Percentiles rank a stretch among this genome's conserved stretches.
phyloP scores from a whole-genome alignment of 2,113 vertebrate genomes.

The Rhinolophus ferrumequinum region DNA sequence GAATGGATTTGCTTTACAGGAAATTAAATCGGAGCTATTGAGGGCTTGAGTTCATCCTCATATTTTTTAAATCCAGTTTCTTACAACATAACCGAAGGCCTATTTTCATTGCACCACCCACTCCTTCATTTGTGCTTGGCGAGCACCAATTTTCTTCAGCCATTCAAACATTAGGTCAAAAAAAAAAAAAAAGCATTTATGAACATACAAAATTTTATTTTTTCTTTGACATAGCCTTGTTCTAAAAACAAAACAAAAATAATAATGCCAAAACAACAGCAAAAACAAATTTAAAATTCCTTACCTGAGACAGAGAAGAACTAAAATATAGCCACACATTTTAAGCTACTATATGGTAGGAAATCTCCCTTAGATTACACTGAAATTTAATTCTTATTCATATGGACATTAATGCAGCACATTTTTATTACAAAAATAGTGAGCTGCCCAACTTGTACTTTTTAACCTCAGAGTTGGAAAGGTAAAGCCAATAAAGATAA shows the following conservation, averaged over 20 bases:
- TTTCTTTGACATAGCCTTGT: not conserved
- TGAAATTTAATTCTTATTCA: not conserved
- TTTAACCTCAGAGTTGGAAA: slow-evolving; percentile 48
- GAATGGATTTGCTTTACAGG: slow-evolving; percentile 54
- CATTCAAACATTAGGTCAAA: not conserved
- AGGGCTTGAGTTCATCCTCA: slow-evolving; percentile 21
- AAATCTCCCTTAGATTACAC: not conserved
- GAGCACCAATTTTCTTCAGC: not conserved
- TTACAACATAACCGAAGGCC: not conserved
- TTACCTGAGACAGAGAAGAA: not conserved
- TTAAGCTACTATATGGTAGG: not conserved
- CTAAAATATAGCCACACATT: not conserved
- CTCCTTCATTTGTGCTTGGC: not conserved
- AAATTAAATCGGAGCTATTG: slow-evolving; percentile 73
- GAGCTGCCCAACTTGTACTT: not conserved
- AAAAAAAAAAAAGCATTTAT: not conserved
- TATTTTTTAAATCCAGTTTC: slow-evolving; percentile 52
- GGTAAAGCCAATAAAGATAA: slow-evolving; percentile 41
- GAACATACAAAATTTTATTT: not conserved
- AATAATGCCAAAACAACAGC: not conserved
- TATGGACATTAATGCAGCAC: not conserved
- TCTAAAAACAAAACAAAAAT: slow-evolving; percentile 15
- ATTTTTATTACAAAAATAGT: slow-evolving; percentile 10
- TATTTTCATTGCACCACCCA: not conserved
- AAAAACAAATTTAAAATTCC: not conserved